Evolutionary conservation across 2,797 vertebrate genomes (phyloP), one percentile per base, ranked within the genome.

Genomic region (Oreortyx pictus): DNA sequence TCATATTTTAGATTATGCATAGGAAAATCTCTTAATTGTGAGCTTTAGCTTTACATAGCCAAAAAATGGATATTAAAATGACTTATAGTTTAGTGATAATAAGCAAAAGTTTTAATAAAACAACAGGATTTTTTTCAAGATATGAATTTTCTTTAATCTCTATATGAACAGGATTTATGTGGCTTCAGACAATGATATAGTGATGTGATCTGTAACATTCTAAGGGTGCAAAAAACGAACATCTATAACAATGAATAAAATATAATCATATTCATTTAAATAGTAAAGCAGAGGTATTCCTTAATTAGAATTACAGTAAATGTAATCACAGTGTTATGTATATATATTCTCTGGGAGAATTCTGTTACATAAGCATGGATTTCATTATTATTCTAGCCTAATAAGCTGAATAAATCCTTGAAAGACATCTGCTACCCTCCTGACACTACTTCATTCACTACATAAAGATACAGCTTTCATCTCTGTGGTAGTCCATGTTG

Each of bases 391-490:
- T 47, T 27, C 66, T 82, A 35, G 24, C 44, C 68, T 85, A 82
- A 85, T 82, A 87, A 77, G 29, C 61, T 83, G 70, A 11, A 65
- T 85, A 85, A 92, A 90, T 83, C 73, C 46, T 75, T 74, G 50
- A 86, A 56, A 85, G n/a, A 27, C 65, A 57, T 78, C 65, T 82
- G 5, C 61, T 85, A 4, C 54, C 88, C 80, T 93, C 27, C 60
- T 73, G 77, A 49, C 56, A 24, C 33, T 64, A 47, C 50, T 78
- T 78, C 39, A 72, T 71, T 35, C 68, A 9, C 35, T 0, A 0
- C 62, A 23, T 62, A 27, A 50, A 86, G 59, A 86, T 41, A 13
- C 22, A 94, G 52, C 72, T 94, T 91, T 93, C 73, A 89, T 84
- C 85, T 86, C 80, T 39, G n/a, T 35, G 47, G n/a, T 73, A 54